A percentile compares a stretch with the other conserved stretches of the same genome.
Evolutionary conservation across 2,113 vertebrate genomes (phyloP).

Genomic region (Corynorhinus townsendii): DNA sequence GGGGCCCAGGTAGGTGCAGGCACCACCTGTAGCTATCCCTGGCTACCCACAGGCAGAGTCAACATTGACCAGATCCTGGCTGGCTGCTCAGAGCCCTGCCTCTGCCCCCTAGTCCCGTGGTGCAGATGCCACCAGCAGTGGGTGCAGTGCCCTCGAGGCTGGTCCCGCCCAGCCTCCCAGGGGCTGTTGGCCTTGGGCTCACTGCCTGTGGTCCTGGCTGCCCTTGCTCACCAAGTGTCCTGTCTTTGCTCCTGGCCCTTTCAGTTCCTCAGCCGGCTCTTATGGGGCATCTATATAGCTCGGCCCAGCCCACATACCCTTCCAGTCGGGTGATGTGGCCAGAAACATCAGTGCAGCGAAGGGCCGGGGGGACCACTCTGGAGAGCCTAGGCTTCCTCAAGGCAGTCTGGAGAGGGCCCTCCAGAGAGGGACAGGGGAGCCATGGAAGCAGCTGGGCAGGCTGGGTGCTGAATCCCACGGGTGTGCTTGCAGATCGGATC

Average conservation of each 20-base stretch:
- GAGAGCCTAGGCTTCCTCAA: background rate
- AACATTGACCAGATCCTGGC: background rate
- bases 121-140: background rate
- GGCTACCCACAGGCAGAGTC: background rate
- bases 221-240: background rate
- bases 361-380: too few species aligned
- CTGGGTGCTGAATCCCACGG: fast-evolving
- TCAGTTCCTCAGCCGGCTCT: background rate
- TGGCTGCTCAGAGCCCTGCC: background rate
- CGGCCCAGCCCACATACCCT: background rate
- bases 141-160: background rate
- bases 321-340: fast-evolving
- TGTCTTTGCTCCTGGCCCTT: too few species aligned
- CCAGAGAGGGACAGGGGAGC: background rate
- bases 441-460: background rate
- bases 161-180: background rate
- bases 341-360: background rate
- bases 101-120: background rate
- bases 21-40: background rate
- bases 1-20: fast-evolving
- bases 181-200: background rate
- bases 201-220: background rate
- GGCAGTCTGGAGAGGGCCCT: background rate
- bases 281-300: too few species aligned
- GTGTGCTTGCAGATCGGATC: conserved; percentile 87